Percentiles rank a stretch among this genome's conserved stretches.
phyloP scores from a whole-genome alignment of 2,888 invertebrate species.

The Agrochola lota region DNA sequence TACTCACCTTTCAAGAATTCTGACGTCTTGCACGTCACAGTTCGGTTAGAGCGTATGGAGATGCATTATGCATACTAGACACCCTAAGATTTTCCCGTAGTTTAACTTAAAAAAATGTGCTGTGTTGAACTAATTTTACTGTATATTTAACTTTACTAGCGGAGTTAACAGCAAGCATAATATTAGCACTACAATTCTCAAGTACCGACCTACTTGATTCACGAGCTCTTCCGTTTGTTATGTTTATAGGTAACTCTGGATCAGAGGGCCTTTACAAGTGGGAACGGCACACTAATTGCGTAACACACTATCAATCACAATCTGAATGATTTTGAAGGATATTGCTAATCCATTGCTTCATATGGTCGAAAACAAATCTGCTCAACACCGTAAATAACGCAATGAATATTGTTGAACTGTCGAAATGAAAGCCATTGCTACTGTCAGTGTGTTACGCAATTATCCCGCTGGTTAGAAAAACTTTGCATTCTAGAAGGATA shows the following conservation, averaged over 20 bases:
- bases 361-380: no score
- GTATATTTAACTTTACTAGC: neutral
- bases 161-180: neutral
- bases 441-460: no score
- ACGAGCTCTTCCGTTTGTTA: no score
- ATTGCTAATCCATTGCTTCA: no score
- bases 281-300: no score
- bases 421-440: no score
- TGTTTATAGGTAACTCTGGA: neutral
- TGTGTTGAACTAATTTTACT: neutral
- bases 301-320: no score
- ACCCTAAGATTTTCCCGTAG: neutral
- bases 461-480: neutral
- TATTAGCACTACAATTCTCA: slow-evolving; percentile 1
- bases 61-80: neutral
- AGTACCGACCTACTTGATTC: neutral
- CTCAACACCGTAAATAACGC: no score
- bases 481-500: neutral
- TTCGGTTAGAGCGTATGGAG: neutral
- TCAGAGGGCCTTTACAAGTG: no score
- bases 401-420: no score
- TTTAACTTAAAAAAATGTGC: neutral
- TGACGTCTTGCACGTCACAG: neutral
- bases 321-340: no score
- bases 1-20: slow-evolving; percentile 26